Base-by-base conservation (phyloP, 2,113 vertebrate species). In the Pteronura brasiliensis region DNA sequence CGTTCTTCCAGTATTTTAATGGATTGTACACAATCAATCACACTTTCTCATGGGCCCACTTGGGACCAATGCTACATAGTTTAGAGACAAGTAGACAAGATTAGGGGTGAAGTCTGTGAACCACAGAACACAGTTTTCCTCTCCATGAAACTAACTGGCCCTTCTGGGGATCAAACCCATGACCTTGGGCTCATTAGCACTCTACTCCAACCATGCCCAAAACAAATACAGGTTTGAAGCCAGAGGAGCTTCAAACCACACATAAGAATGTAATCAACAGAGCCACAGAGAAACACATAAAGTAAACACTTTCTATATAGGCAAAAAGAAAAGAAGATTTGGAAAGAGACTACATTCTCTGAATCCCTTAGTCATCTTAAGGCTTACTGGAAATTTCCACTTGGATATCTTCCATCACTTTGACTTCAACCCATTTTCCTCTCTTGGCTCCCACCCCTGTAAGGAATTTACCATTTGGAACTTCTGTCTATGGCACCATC, bases 331-430 rank as follows among this genome's bases (percentile, higher is more conserved):
- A 57, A 95, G 90, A 90, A 63, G 36, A 82, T 97, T 95, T 97
- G 95, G 95, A 92, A 96, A 90, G 65, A 94, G 87, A 29, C 71
- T 92, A 71, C 84, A 93, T 93, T 98, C 72, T 97, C 96, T 86
- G 88, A 97, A 95, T 94, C 95, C 88, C 92, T 94, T 92, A 85
- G 94, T 97, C 94, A 97, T 96, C 76, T 67, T 36, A 94, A 95
- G 83, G 17, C 65, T 97, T 96, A 93, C 95, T 98, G 97, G 96
- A 96, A 97, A 97, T 96, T 97, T 96, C 96, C 96, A 98, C 25
- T 88, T 97, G 84, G 80, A 94, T 72, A 57, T 36, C 49, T 82
- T 92, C 79, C 91, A 96, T 85, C 57, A 88, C 80, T 96, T 93
- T 90, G 76, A 92, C 90, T 96, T 96, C 92, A 96, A 31, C 36